Evolutionary conservation across 2,113 vertebrate genomes (phyloP), one percentile per base, ranked within the genome.

Genomic region (Neolamprologus variostigma): DNA sequence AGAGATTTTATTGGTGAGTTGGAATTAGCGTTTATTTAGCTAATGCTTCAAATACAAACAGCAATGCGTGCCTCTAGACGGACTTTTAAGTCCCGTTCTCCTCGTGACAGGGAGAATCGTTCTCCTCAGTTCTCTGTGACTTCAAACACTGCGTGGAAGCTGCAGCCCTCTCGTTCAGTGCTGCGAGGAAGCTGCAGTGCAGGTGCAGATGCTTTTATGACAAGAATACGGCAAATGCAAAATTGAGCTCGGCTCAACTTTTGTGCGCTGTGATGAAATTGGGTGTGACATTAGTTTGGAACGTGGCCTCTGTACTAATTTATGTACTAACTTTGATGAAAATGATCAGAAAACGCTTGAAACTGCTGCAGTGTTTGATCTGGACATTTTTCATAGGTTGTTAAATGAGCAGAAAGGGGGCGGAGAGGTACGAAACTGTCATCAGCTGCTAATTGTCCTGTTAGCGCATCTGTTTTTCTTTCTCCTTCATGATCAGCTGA

Each of bases 221-320:
- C 23, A 17, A 47, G 66, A 23, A 68, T 40, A 40, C 8, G 11
- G 35, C 66, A 45, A 17, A 45, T 45, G 21, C 8, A 45, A 73
- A 73, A 71, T 0, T 7, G 37, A 42, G 66, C n/a, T 23, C n/a
- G 35, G 63, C n/a, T 45, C 13, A 9, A 71, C 68, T 45, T 73
- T 73, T 73, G 68, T 45, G 8, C 8, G 4, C 13, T 47, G 68
- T 73, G 68, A 45, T 73, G 68, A 1, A 73, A 73, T 45, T 42
- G 37, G 21, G 37, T 9, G 37, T 71, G 68, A 28, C 40, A 7
- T 76, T 76, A 47, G 68, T 76, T 78, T 78, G 71, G 71, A 78
- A 78, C 16, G 6, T 47, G 42, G 42, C 6, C 71, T 76, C 40
- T 31, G 71, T 78, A 2, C 14, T 19, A 17, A 50, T 76, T 12